Conservation (phyloP, 2,888 invertebrate genomes). For the Pheosia tremula region DNA sequence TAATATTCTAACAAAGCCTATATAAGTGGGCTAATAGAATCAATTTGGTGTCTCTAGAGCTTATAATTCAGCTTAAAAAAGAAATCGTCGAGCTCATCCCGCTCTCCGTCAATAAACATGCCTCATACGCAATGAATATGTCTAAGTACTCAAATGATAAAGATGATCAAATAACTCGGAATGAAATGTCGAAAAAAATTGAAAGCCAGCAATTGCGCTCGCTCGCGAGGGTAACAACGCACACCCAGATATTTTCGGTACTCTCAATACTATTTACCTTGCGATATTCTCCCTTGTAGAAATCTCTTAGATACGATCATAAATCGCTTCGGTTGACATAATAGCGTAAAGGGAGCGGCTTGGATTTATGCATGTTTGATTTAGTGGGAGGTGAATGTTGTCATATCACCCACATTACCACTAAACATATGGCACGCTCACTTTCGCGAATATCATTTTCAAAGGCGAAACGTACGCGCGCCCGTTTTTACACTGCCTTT, state of each 20-base stretch:
- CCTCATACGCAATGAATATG: constrained; percentile 17
- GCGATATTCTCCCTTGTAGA: constrained; percentile 68
- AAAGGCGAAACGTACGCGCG: constrained; percentile 34
- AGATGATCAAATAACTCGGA: constrained; percentile 29
- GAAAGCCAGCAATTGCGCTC: constrained; percentile 21
- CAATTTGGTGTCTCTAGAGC: too few species aligned
- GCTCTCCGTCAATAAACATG: constrained; percentile 8
- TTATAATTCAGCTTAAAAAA: background rate
- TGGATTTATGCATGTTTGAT: constrained; percentile 82
- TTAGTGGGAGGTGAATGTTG: constrained; percentile 69
- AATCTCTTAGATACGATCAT: constrained; percentile 80
- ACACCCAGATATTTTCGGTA: constrained; percentile 50
- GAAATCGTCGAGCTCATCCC: constrained; percentile 5
- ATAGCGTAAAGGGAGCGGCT: constrained; percentile 77
- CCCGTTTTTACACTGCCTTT: constrained; percentile 32
- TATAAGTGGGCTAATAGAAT: too few species aligned
- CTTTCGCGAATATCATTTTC: constrained; percentile 51
- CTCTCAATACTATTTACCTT: constrained; percentile 71
- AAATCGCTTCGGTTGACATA: constrained; percentile 82
- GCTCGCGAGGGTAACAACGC: constrained; percentile 9
- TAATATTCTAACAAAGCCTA: too few species aligned
- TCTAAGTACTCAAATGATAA: constrained; percentile 27
- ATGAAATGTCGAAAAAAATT: constrained; percentile 33
- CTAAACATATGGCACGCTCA: constrained; percentile 56
- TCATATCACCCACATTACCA: constrained; percentile 55